Base-by-base conservation (phyloP, 1,140 invertebrate species). In the Paralvinella palmiformis region DNA sequence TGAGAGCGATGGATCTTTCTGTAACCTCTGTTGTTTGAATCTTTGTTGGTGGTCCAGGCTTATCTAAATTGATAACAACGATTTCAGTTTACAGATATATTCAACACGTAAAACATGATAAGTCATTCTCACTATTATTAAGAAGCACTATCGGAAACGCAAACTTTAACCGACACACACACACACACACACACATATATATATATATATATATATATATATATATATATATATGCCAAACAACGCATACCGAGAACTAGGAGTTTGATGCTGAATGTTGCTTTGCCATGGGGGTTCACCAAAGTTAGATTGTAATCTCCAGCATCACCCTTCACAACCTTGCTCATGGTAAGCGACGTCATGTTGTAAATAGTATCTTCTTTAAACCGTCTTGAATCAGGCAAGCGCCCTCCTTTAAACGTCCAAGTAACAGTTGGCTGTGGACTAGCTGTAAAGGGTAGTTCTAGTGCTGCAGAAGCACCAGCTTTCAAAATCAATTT, bases 11-110 rank as follows among this genome's bases (percentile, higher is more conserved):
- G 64, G 90, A 93, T 73, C 95, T 91, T 70, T 90, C 93, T 0
- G 91, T 96, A 45, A 98, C 88, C 63, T 93, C 88, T 74, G 96
- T 92, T 0, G 94, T 86, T 73, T 92, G 90, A 5, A 96, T 92
- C 71, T 91, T 87, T 72, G 96, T 92, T 10, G 96, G 94, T 67
- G 92, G 85, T 75, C 92, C 91, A n/a, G 93, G 93, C 61, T 36
- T 37, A 55, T 65, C 63, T 65, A 41, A 20, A 63, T 36, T 13
- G 15, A 52, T 24, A 50, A 62, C 29, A 20, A 13, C 41, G 24
- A 3, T 22, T 13, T 36, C 5, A 41, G 22, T 15, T 20, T n/a
- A 20, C 15, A 20, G 2, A 27, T 6, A 7, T 22, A 35, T 44
- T n/a, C 10, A 31, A 44, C 17, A 52, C 3, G 13, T 52, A 22